A percentile compares a stretch with the other conserved stretches of the same genome.
Conservation (phyloP, 2,797 vertebrate species). For the Poeciliopsis infans region DNA sequence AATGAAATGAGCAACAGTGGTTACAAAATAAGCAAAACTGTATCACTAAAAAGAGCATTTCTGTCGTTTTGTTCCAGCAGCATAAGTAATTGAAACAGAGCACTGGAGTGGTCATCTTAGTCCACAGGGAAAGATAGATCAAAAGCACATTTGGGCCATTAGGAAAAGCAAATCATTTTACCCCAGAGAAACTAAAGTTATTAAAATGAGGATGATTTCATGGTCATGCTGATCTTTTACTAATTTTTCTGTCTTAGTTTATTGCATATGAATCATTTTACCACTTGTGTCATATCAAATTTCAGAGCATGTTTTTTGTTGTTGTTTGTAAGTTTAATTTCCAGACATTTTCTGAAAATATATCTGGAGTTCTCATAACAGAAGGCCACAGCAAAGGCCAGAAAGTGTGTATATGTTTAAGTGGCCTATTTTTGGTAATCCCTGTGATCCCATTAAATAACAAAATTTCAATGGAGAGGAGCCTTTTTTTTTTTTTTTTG, state of each 20-base stretch:
- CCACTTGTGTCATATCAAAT: background rate
- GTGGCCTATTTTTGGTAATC: background rate
- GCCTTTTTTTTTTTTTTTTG: too few relatives aligned
- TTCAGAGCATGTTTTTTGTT: background rate
- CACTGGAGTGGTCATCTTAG: conserved; percentile 42
- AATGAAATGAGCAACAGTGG: background rate
- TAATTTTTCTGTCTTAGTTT: conserved; percentile 6
- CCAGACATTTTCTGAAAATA: background rate
- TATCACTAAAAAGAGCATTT: background rate
- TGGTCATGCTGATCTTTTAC: conserved; percentile 37
- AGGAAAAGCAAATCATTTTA: conserved; percentile 44
- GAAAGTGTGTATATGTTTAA: background rate
- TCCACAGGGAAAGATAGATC: conserved; percentile 27
- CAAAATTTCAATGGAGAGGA: too few relatives aligned
- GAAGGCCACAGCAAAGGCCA: background rate
- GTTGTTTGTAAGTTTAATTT: background rate
- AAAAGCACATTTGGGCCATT: conserved; percentile 42
- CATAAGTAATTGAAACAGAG: conserved; percentile 45
- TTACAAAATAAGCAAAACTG: background rate
- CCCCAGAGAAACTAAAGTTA: conserved; percentile 50
- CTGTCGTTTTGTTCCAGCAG: background rate
- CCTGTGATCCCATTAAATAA: too few relatives aligned
- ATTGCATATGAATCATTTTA: background rate
- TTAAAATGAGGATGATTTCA: conserved; percentile 36
- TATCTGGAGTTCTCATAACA: background rate